phyloP scores from a whole-genome alignment of 2,113 vertebrate genomes.

The Cettia cetti region DNA sequence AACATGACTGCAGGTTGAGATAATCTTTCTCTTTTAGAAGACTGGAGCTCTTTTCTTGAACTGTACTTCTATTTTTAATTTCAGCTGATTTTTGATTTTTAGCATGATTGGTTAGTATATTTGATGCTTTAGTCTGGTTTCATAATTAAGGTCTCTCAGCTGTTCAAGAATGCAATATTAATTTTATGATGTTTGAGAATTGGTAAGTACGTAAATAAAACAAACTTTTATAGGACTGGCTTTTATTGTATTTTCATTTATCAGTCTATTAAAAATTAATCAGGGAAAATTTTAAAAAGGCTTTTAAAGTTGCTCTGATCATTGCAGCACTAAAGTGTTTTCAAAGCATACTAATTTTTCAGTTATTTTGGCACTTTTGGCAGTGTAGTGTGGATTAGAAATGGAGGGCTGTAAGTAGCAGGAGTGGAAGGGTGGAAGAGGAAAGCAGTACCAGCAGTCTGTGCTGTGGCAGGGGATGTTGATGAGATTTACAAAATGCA shows the following conservation, averaged over 20 bases:
- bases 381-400: not conserved
- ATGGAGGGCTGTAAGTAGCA: not conserved
- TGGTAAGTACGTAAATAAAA: not conserved
- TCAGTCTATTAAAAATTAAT: not conserved
- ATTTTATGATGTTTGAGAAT: not conserved
- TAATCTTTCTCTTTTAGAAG: not conserved
- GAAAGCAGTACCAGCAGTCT: not conserved
- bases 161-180: not conserved
- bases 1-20: not conserved
- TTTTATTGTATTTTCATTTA: constrained; percentile 15
- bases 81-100: not conserved
- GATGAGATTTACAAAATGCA: not conserved
- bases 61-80: not conserved
- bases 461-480: not conserved
- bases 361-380: not conserved
- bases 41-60: not conserved
- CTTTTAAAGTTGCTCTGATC: not conserved
- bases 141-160: not conserved
- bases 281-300: not conserved
- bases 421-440: not conserved
- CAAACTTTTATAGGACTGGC: not conserved
- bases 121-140: not conserved
- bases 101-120: not conserved
- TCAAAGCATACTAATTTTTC: not conserved
- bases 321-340: not conserved